Evolutionary conservation across 2,113 vertebrate species (phyloP).

Genomic region (Varanus komodoensis): DNA sequence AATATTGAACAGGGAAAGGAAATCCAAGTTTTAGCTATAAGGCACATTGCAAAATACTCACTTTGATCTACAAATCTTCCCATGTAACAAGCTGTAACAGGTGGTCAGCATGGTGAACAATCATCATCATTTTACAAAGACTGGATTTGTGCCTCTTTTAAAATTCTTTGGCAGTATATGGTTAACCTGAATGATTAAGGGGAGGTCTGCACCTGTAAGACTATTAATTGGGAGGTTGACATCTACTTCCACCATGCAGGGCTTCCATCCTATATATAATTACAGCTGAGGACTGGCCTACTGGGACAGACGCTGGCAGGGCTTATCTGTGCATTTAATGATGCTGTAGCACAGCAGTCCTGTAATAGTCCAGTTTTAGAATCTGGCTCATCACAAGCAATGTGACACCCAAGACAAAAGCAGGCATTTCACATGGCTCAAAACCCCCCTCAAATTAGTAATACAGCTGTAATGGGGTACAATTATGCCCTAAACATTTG

Average conservation of each 20-base stretch:
- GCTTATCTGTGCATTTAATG: slow-evolving; percentile 48
- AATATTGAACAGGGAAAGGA: not conserved
- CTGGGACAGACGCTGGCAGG: slow-evolving; percentile 27
- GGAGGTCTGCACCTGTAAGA: slow-evolving; percentile 31
- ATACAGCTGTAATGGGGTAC: slow-evolving; percentile 29
- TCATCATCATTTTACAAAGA: not conserved
- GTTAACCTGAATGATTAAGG: not conserved
- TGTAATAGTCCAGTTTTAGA: slow-evolving; percentile 57
- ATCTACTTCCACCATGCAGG: slow-evolving; percentile 48
- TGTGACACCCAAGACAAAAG: slow-evolving; percentile 41
- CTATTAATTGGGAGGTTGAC: slow-evolving; percentile 11
- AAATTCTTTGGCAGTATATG: not conserved
- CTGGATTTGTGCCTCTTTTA: not conserved
- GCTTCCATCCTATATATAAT: slow-evolving; percentile 36
- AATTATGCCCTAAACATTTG: not conserved
- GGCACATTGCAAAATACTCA: not conserved
- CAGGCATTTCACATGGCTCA: slow-evolving; percentile 53
- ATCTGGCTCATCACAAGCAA: not conserved
- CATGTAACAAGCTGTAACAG: not conserved
- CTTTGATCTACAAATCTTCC: not conserved
- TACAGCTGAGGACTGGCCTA: slow-evolving; percentile 19
- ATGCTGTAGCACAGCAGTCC: slow-evolving; percentile 18
- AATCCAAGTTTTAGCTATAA: not conserved
- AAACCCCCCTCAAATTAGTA: not conserved
- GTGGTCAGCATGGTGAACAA: not conserved